Evolutionary conservation across 2,797 vertebrate species (phyloP), one percentile per base, ranked within the genome.

Genomic region (Intellagama lesueurii): DNA sequence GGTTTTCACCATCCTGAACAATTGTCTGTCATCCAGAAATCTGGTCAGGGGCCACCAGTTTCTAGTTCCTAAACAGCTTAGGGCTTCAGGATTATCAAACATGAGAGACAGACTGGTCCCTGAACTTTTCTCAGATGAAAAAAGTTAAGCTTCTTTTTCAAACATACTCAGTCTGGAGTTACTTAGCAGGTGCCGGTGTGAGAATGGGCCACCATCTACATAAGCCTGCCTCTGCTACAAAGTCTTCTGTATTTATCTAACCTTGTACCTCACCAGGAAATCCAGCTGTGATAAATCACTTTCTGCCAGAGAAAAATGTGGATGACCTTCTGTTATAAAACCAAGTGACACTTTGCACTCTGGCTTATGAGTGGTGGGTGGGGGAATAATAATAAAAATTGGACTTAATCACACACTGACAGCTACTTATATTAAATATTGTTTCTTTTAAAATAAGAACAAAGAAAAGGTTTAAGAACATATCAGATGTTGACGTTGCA

Each of bases 201-300:
- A 91, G 90, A 94, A 88, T 87, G 92, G 93, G 89, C 91, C 92
- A 70, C 82, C 79, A 76, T 66, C 35, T 52, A 83, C 90, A 87
- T 88, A 88, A 94, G 92, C 91, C 87, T 47, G 7, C 77, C 86
- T 44, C 87, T 84, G 32, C 86, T 93, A 95, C 95, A 94, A 95
- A 93, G 94, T 92, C 86, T 86, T 83, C 91, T 40, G 81, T 96
- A 96, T 97, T 97, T 97, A 91, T 94, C 90, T 97, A 96, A 96
- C 96, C 95, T 96, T 96, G 94, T 87, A 90, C 94, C 92, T 96
- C 95, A 96, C 92, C 96, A 96, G 96, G 96, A 96, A 96, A 91
- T 94, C 92, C 88, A 94, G 90, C 93, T 88, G 79, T 91, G 96
- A 93, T 94, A 96, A 95, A 93, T 94, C 91, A 81, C 88, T 93